Percentiles rank a stretch among this genome's conserved stretches.
These are phyloP conservation scores for Clarias magur DNA, from an alignment of 2,113 vertebrate species.

Conservation along the genomic window DNA sequence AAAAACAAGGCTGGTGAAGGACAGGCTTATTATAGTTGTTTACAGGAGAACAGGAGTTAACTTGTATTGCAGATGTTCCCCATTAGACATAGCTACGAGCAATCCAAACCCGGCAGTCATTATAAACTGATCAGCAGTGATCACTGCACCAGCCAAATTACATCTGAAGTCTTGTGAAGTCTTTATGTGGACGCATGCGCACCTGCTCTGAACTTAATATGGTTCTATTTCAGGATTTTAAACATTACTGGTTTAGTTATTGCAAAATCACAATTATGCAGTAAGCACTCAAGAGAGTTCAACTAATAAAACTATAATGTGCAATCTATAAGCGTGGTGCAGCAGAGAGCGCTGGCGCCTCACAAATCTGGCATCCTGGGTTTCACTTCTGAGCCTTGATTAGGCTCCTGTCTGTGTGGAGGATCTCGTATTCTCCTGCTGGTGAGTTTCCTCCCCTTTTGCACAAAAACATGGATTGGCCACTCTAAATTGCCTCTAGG, in stretches of 20 bases:
- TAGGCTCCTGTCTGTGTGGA: neutral
- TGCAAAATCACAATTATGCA: neutral
- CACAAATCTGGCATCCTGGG: neutral
- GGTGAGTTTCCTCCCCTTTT: neutral
- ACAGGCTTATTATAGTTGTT: neutral
- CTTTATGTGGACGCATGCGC: neutral
- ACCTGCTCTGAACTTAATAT: neutral
- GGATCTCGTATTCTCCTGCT: neutral
- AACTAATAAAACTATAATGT: neutral
- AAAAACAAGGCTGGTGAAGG: neutral
- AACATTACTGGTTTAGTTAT: neutral
- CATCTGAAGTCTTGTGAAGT: neutral
- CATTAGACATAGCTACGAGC: neutral
- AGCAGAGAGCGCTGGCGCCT: neutral
- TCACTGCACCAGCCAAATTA: no score
- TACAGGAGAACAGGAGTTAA: neutral
- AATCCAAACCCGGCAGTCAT: neutral
- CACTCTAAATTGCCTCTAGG: neutral
- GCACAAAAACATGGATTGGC: neutral
- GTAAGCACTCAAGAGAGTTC: neutral
- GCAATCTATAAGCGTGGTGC: neutral
- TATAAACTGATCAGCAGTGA: neutral
- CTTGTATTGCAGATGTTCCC: neutral
- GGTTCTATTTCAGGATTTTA: neutral
- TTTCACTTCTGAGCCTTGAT: neutral